Conservation (phyloP, 2,888 invertebrate species). For the Philereme vetulata region DNA sequence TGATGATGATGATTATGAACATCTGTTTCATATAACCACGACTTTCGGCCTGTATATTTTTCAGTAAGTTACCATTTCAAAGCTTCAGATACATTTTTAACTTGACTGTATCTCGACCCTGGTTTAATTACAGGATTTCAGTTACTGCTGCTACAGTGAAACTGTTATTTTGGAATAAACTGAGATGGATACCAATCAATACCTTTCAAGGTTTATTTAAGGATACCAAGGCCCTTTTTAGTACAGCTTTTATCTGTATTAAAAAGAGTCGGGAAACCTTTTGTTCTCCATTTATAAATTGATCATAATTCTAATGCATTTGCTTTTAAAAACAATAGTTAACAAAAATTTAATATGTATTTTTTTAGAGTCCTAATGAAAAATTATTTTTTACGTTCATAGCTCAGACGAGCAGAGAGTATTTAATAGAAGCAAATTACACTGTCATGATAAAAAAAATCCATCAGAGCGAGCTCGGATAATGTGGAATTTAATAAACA, state of each 20-base stretch:
- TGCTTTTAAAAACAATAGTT: constrained; percentile 1
- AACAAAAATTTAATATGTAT: constrained; percentile 12
- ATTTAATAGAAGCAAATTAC: constrained; percentile 17
- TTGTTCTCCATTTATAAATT: constrained; percentile 2
- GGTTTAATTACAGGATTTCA: constrained; percentile 49
- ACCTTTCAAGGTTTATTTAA: constrained; percentile 1
- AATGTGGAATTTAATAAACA: constrained; percentile 29
- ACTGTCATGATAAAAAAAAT: constrained; percentile 14
- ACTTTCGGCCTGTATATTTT: background rate
- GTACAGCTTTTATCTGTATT: constrained; percentile 8
- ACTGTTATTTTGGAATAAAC: constrained; percentile 27
- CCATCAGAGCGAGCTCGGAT: constrained; percentile 14
- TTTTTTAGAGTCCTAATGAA: constrained; percentile 5
- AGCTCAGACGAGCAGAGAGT: background rate
- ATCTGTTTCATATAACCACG: background rate
- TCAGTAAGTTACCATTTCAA: background rate
- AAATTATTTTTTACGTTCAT: too few species aligned
- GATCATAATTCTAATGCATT: background rate
- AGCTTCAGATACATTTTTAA: background rate
- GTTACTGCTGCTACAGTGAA: constrained; percentile 34
- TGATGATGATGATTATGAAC: too few species aligned
- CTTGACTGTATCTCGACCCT: constrained; percentile 23
- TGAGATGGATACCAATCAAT: constrained; percentile 9
- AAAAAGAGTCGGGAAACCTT: constrained; percentile 1
- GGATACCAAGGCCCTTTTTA: constrained; percentile 4